Percentiles rank a stretch among this genome's conserved stretches.
phyloP scores from a whole-genome alignment of 2,113 vertebrate species.

The Alaudala cheleensis region DNA sequence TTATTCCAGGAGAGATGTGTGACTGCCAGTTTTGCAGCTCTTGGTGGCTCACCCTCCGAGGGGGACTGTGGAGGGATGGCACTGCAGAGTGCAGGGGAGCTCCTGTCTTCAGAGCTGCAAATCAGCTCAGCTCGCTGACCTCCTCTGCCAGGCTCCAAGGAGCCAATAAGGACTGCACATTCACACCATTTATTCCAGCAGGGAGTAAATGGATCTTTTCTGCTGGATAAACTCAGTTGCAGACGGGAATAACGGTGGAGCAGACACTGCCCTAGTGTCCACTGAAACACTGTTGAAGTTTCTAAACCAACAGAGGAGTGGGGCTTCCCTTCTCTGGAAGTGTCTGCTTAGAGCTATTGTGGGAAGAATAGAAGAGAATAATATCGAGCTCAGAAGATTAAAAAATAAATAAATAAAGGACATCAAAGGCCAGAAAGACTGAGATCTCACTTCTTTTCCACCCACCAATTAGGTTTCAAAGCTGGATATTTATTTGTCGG shows the following conservation, averaged over 20 bases:
- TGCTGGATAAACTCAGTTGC: neutral
- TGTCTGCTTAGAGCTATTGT: neutral
- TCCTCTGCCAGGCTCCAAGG: neutral
- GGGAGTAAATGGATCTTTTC: neutral
- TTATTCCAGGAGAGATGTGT: neutral
- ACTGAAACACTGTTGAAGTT: neutral
- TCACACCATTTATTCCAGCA: neutral
- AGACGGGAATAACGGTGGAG: accelerated
- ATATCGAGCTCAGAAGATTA: neutral
- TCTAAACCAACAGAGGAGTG: neutral
- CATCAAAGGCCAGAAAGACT: neutral
- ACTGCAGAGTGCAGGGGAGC: neutral
- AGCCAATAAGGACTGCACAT: neutral
- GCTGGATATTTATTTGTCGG: neutral
- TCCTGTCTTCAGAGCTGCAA: neutral
- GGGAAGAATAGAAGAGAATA: neutral
- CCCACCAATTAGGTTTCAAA: neutral
- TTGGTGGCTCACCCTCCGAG: neutral
- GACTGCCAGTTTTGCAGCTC: neutral
- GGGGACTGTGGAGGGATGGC: neutral
- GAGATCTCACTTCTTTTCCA: neutral
- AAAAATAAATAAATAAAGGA: neutral
- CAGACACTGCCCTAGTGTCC: neutral
- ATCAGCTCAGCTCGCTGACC: neutral
- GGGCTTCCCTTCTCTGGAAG: neutral